phyloP scores from a whole-genome alignment of 2,888 invertebrate genomes.

The Neoascia interrupta region DNA sequence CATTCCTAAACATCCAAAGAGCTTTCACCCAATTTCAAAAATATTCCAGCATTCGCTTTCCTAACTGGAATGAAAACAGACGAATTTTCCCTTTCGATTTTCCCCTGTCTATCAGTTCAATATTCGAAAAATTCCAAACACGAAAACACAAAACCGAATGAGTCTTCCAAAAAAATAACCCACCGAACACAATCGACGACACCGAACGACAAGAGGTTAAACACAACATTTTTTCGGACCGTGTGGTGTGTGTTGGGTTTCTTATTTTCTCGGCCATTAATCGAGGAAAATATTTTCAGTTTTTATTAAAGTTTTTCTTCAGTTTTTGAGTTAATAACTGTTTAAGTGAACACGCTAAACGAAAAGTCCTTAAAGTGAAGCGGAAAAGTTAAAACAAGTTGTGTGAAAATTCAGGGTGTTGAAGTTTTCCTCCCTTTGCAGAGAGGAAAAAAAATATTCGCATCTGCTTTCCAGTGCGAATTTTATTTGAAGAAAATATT shows the following conservation, averaged over 20 bases:
- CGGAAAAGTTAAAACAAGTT: constrained; percentile 9
- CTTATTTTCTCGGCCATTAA: constrained; percentile 12
- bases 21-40: constrained; percentile 65
- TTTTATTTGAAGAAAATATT: too few species aligned
- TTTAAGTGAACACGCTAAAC: background rate
- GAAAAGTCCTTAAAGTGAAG: background rate
- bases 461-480: constrained; percentile 51
- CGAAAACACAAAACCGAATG: constrained; percentile 31
- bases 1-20: constrained; percentile 33
- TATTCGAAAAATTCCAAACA: constrained; percentile 31
- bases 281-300: constrained; percentile 10
- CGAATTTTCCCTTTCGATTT: constrained; percentile 29
- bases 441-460: constrained; percentile 20
- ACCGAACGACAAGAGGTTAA: constrained; percentile 48
- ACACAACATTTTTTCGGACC: constrained; percentile 39
- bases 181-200: constrained; percentile 48
- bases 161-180: constrained; percentile 33
- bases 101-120: too few species aligned
- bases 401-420: constrained; percentile 30
- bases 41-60: constrained; percentile 19
- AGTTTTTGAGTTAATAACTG: background rate
- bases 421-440: background rate
- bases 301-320: constrained; percentile 18
- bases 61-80: constrained; percentile 58
- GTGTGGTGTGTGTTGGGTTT: constrained; percentile 14